Percentiles rank a stretch among this genome's conserved stretches.
Evolutionary conservation across 2,888 invertebrate species (phyloP).

Genomic region (Drosophila falleni): DNA sequence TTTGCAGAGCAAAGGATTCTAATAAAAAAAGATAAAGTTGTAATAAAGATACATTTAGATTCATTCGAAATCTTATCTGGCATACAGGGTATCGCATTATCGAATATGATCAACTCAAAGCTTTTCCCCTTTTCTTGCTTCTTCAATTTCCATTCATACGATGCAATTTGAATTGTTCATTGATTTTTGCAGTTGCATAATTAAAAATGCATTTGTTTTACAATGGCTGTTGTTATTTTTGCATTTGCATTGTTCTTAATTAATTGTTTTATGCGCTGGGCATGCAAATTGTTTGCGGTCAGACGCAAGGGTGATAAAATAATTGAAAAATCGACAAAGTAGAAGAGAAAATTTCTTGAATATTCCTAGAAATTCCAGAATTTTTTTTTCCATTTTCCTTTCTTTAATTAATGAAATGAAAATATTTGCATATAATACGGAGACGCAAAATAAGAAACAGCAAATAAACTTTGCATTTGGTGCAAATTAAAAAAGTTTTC

Average conservation of each 20-base stretch:
- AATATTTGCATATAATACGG: constrained; percentile 64
- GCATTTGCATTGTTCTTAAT: constrained; percentile 44
- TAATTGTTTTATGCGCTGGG: constrained; percentile 37
- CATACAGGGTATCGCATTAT: constrained; percentile 2
- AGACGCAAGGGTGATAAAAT: constrained; percentile 8
- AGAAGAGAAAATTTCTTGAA: neutral
- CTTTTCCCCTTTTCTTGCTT: neutral
- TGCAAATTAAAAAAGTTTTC: constrained; percentile 73
- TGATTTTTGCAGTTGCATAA: constrained; percentile 67
- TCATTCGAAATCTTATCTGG: neutral
- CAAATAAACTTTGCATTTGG: constrained; percentile 46
- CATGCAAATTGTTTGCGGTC: constrained; percentile 40
- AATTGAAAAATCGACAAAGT: neutral
- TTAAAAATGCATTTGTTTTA: constrained; percentile 72
- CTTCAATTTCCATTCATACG: neutral
- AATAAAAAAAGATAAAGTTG: no score
- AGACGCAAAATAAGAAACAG: constrained; percentile 24
- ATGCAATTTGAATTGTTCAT: constrained; percentile 46
- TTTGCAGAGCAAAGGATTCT: neutral
- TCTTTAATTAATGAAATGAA: constrained; percentile 65
- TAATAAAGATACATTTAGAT: neutral
- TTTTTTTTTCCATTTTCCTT: constrained; percentile 3
- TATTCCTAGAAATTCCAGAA: neutral
- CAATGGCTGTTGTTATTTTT: constrained; percentile 21
- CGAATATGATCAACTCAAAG: neutral